Evolutionary conservation across 2,113 vertebrate species (phyloP).

Genomic region (Callospermophilus lateralis): DNA sequence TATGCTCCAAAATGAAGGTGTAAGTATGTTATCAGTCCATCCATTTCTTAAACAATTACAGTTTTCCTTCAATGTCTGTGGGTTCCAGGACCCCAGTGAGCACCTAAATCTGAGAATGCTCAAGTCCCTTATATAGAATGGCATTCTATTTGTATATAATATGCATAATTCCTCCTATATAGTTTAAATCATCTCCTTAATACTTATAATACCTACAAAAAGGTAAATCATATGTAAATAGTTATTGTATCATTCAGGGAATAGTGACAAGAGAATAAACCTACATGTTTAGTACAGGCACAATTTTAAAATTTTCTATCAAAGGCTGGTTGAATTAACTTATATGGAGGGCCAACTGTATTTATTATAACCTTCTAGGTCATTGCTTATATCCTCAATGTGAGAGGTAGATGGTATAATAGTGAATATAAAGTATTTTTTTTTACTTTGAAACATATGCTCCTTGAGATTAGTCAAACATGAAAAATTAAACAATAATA

Average conservation of each 20-base stretch:
- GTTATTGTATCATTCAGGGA: neutral
- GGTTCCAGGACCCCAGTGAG: neutral
- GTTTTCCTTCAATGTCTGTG: neutral
- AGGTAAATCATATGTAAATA: neutral
- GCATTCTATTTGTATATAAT: neutral
- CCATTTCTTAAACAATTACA: neutral
- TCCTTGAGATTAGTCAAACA: neutral
- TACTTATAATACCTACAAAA: neutral
- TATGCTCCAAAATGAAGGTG: neutral
- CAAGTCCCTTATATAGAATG: too few species aligned
- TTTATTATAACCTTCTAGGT: neutral
- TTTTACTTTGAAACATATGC: neutral
- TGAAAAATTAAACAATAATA: slow-evolving; percentile 4
- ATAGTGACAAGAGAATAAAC: neutral
- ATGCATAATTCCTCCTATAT: neutral
- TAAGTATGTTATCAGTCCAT: neutral
- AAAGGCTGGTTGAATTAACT: neutral
- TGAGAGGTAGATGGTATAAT: neutral
- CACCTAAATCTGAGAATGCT: neutral
- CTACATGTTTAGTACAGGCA: neutral
- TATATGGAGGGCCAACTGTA: neutral
- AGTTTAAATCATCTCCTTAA: neutral
- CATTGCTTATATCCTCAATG: neutral
- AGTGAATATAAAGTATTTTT: neutral
- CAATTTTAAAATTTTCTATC: neutral